These are phyloP conservation scores for Sebastes jordani DNA, from an alignment of 2,797 vertebrate genomes.

Conservation along the genomic window DNA sequence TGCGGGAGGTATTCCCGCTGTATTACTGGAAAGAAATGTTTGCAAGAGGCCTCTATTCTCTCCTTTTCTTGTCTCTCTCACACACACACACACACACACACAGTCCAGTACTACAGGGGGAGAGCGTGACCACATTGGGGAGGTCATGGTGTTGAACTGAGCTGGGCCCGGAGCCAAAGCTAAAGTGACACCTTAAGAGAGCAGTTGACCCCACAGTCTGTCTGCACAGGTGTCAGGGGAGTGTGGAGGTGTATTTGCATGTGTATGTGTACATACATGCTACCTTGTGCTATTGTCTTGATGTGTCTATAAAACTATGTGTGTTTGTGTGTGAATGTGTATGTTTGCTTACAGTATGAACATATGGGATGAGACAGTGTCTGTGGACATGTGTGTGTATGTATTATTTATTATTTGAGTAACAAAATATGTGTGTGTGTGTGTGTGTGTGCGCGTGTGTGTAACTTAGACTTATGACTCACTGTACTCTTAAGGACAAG, in stretches of 20 bases:
- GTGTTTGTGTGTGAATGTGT: slow-evolving; percentile 3
- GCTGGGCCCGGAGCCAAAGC: slow-evolving; percentile 48
- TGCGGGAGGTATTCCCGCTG: background rate
- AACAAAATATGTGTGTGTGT: background rate
- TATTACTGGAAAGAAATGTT: background rate
- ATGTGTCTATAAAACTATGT: background rate
- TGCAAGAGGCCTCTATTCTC: background rate
- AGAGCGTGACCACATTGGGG: slow-evolving; percentile 28
- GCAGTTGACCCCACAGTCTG: slow-evolving; percentile 55
- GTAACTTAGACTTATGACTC: background rate
- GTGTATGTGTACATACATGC: background rate
- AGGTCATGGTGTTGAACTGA: slow-evolving; percentile 34
- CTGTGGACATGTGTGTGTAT: background rate
- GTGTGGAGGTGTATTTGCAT: slow-evolving; percentile 12
- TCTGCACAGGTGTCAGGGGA: slow-evolving; percentile 22
- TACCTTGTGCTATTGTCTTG: background rate
- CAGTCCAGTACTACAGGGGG: background rate
- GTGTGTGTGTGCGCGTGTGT: background rate
- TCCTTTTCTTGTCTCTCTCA: background rate
- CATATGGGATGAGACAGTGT: background rate
- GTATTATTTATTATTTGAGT: background rate
- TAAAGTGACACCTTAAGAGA: slow-evolving; percentile 53
- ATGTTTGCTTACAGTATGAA: background rate
- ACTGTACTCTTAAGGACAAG: background rate
- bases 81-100: background rate